phyloP scores from a whole-genome alignment of 2,113 vertebrate species.

The Ancistrus triradiatus region DNA sequence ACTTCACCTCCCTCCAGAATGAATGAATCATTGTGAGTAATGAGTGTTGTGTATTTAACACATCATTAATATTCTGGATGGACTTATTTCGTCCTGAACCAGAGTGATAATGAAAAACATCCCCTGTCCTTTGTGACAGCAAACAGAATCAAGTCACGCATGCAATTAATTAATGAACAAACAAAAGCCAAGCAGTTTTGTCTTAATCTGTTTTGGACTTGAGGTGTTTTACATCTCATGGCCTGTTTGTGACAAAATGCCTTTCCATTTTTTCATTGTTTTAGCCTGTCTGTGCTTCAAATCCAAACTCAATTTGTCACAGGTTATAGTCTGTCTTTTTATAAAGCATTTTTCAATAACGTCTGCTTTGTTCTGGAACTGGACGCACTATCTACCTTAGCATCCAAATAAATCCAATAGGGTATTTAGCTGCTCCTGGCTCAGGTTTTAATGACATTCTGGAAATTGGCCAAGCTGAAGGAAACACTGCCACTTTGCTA shows the following conservation, averaged over 20 bases:
- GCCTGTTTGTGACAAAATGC: constrained; percentile 3
- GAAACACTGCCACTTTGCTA: constrained; percentile 31
- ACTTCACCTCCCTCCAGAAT: constrained; percentile 39
- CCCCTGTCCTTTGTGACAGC: too few species aligned
- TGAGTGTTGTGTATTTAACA: constrained; percentile 53
- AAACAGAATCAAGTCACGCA: too few species aligned
- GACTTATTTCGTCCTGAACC: too few species aligned
- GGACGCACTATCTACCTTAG: constrained; percentile 51
- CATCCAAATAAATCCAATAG: constrained; percentile 49
- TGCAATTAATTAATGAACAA: too few species aligned
- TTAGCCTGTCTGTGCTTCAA: constrained; percentile 1
- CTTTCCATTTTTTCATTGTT: not conserved
- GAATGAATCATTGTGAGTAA: constrained; percentile 61
- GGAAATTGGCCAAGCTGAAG: constrained; percentile 38
- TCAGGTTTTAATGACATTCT: constrained; percentile 47
- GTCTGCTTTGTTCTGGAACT: constrained; percentile 43
- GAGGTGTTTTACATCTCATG: too few species aligned
- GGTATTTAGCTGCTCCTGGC: constrained; percentile 41
- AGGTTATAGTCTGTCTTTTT: constrained; percentile 20
- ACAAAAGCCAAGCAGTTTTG: too few species aligned
- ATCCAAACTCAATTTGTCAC: constrained; percentile 1
- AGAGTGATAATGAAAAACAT: too few species aligned
- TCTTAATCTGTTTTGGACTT: too few species aligned
- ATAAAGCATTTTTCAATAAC: constrained; percentile 50
- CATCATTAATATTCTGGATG: constrained; percentile 36